Evolutionary conservation across 2,888 invertebrate genomes (phyloP).

Genomic region (Panopea generosa): DNA sequence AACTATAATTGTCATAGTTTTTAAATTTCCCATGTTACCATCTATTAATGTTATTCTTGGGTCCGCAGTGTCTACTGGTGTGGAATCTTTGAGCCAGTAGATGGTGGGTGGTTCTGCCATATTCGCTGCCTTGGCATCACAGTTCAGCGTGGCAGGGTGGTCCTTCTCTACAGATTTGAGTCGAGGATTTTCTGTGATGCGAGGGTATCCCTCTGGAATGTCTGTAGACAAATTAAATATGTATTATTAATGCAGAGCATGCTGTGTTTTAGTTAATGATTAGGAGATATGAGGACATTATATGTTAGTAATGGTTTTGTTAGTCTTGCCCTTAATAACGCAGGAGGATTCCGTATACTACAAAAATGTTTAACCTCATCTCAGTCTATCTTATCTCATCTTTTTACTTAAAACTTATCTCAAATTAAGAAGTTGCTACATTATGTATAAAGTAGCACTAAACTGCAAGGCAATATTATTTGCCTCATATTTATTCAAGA

Average conservation of each 20-base stretch:
- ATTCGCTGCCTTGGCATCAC: slow-evolving; percentile 90
- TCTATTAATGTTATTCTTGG: slow-evolving; percentile 68
- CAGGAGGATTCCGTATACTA: too few relatives aligned
- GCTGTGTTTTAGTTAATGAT: neutral
- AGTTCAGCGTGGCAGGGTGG: slow-evolving; percentile 94
- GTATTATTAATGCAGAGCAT: too few relatives aligned
- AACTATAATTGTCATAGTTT: too few relatives aligned
- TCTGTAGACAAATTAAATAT: slow-evolving; percentile 87
- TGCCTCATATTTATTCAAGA: too few relatives aligned
- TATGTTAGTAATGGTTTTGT: neutral
- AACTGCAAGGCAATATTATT: too few relatives aligned
- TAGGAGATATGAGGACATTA: neutral
- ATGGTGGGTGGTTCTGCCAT: slow-evolving; percentile 89
- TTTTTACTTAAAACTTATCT: too few relatives aligned
- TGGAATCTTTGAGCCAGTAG: slow-evolving; percentile 96
- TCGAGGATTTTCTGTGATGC: slow-evolving; percentile 93
- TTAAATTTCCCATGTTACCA: too few relatives aligned
- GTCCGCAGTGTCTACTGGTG: slow-evolving; percentile 90
- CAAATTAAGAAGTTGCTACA: too few relatives aligned
- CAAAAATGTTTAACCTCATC: too few relatives aligned
- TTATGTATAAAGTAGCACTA: too few relatives aligned
- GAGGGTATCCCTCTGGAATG: slow-evolving; percentile 96
- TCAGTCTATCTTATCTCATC: too few relatives aligned
- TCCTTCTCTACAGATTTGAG: slow-evolving; percentile 98
- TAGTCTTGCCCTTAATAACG: too few relatives aligned